These are phyloP conservation scores for Eucriotettix oculatus DNA, from an alignment of 2,888 invertebrate species.

Conservation along the genomic window DNA sequence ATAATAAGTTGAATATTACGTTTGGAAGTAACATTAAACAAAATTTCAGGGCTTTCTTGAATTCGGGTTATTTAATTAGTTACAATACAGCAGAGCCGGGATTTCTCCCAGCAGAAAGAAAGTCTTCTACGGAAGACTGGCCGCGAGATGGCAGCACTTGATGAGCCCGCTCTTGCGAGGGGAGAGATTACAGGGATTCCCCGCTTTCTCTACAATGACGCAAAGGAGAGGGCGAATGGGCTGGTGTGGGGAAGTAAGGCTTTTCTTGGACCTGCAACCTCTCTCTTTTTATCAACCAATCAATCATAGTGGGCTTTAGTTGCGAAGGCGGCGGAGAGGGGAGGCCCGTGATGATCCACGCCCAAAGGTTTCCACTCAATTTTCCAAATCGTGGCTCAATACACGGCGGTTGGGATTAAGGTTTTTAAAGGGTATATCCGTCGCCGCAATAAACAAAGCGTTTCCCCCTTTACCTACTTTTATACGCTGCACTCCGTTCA, in stretches of 20 bases:
- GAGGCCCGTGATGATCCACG: conserved; percentile 6
- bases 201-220: conserved; percentile 3
- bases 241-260: neutral
- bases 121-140: no score
- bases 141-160: neutral
- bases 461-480: no score
- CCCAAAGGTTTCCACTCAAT: conserved; percentile 11
- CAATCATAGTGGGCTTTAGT: conserved; percentile 11
- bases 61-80: no score
- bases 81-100: no score
- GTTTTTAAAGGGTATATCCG: no score
- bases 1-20: no score
- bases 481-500: no score
- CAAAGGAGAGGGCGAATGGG: conserved; percentile 3
- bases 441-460: no score
- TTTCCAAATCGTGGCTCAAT: conserved; percentile 10
- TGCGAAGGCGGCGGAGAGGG: conserved; percentile 3
- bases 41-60: no score
- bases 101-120: no score
- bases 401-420: neutral
- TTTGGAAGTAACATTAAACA: no score
- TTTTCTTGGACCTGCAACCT: neutral
- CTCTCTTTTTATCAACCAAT: conserved; percentile 11
- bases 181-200: conserved; percentile 5
- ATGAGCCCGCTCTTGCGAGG: neutral